Evolutionary conservation across 2,888 invertebrate genomes (phyloP).

Genomic region (Hipparchia sbordonii): DNA sequence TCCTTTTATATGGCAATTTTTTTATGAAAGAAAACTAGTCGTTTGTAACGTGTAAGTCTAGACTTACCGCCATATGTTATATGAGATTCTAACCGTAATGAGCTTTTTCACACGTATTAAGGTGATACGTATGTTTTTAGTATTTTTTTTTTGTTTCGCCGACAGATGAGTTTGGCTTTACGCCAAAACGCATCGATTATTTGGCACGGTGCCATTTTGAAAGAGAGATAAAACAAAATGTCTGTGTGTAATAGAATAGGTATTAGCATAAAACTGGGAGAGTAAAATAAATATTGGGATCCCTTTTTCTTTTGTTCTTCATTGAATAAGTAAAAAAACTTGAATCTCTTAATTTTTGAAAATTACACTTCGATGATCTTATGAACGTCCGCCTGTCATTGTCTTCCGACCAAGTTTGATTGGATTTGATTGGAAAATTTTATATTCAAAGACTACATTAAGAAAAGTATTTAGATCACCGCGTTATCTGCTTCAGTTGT

Average conservation of each 20-base stretch:
- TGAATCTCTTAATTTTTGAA: no score
- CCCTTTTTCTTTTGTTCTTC: not conserved
- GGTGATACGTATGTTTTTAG: constrained; percentile 24
- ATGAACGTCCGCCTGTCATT: no score
- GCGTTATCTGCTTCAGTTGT: no score
- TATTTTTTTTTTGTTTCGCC: constrained; percentile 22
- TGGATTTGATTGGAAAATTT: no score
- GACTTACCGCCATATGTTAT: no score
- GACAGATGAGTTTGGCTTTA: constrained; percentile 64
- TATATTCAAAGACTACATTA: no score
- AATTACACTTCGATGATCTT: no score
- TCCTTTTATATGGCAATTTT: no score
- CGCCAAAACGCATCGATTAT: constrained; percentile 72
- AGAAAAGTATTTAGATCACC: no score
- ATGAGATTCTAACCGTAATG: not conserved
- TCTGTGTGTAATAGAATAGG: constrained; percentile 12
- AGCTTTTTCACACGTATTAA: constrained; percentile 31
- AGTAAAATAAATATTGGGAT: not conserved
- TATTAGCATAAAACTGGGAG: constrained; percentile 16
- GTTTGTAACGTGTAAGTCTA: no score
- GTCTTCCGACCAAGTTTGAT: no score
- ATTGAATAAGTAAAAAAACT: not conserved
- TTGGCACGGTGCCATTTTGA: constrained; percentile 62
- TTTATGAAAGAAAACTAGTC: no score
- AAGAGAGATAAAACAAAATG: constrained; percentile 51